Base-by-base conservation (phyloP, 2,113 vertebrate species). In the Chionomys nivalis region DNA sequence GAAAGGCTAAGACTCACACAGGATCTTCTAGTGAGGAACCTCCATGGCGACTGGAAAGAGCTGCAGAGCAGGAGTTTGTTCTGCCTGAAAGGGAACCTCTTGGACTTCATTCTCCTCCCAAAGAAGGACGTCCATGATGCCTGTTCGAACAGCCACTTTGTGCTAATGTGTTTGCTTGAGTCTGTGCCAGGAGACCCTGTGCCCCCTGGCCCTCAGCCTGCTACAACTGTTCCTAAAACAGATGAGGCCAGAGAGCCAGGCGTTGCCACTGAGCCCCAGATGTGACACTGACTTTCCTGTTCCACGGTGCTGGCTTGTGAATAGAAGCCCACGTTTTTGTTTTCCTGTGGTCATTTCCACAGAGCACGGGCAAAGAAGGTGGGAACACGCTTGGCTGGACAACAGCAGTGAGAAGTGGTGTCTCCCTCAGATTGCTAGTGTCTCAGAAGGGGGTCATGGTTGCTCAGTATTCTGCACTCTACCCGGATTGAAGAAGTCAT, bases 141-240 rank as follows among this genome's bases (percentile, higher is more conserved):
- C 97, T 97, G 94, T 97, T 98, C 92, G 58, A 95, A 96, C 95
- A 97, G 97, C 75, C 3, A 2, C 97, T 95, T 90, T 98, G 97
- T 98, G 97, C 97, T 96, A 70, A 91, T 92, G 96, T 94, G 83
- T 97, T 98, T 99, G 98, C 97, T 96, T 97, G 91, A 91, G 94
- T 79, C 97, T 97, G 93, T 96, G 97, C 97, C 98, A 98, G 97
- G 95, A 98, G 98, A 98, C 97, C 85, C 97, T 12, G 82, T 96
- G 97, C 97, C 98, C 98, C 83, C 85, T 52, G 26, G 97, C 96
- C 73, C 49, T 42, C 0, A 0, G 97, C 95, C 97, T 85, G 95
- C 55, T 96, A 92, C 93, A 79, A 94, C 93, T 97, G 68, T 96
- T 96, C 89, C 90, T 98, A 93, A 97, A 26, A 97, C 93, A 96